Evolutionary conservation across 2,797 vertebrate genomes (phyloP).

Genomic region (Iguana delicatissima): DNA sequence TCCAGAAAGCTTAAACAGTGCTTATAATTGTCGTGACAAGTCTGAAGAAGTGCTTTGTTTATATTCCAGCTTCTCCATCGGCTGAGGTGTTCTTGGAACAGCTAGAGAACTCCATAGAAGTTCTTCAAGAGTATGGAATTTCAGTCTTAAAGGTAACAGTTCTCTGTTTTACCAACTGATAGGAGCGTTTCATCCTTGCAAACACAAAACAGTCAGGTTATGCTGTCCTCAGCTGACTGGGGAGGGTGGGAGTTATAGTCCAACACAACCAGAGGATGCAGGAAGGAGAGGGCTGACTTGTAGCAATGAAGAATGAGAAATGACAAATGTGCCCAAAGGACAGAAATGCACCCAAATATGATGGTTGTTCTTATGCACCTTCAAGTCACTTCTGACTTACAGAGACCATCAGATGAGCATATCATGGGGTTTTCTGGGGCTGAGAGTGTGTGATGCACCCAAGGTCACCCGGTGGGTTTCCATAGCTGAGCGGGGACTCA

Average conservation of each 20-base stretch:
- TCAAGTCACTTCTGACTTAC: no score
- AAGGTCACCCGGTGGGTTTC: no score
- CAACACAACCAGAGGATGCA: background rate
- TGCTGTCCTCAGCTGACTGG: no score
- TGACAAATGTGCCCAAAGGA: no score
- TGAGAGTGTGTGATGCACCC: no score
- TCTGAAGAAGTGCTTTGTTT: constrained; percentile 17
- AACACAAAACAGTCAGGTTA: background rate
- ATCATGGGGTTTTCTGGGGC: no score
- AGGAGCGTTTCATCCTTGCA: no score
- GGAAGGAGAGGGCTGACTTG: background rate
- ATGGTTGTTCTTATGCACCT: no score
- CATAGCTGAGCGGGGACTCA: no score
- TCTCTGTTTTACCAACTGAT: no score
- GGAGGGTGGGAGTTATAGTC: background rate
- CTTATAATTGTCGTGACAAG: background rate
- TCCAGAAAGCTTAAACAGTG: background rate
- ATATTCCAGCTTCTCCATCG: constrained; percentile 71
- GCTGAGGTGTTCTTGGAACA: constrained; percentile 84
- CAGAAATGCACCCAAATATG: no score
- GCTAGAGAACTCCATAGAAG: constrained; percentile 83
- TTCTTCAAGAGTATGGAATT: constrained; percentile 88
- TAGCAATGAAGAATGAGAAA: background rate
- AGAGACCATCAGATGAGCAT: no score
- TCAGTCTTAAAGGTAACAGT: constrained; percentile 86